Percentiles rank a stretch among this genome's conserved stretches.
Evolutionary conservation across 2,113 vertebrate species (phyloP).

Genomic region (Heterochromis multidens): DNA sequence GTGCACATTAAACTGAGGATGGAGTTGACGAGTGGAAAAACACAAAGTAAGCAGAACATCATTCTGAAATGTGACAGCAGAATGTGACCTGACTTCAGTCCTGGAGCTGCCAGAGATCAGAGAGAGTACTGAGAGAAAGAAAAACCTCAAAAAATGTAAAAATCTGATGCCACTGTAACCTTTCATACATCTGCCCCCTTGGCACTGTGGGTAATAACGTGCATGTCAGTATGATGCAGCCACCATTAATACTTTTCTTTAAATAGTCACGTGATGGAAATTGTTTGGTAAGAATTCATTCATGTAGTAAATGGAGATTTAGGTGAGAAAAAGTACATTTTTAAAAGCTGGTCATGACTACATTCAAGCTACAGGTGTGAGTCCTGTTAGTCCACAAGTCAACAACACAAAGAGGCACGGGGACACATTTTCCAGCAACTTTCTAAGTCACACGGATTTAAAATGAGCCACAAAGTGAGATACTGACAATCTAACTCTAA

Average conservation of each 20-base stretch:
- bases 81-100: background rate
- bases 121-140: background rate
- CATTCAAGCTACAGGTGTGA: background rate
- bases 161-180: slow-evolving; percentile 36
- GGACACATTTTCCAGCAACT: background rate
- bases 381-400: background rate
- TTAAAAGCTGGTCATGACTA: background rate
- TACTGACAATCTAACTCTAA: no score
- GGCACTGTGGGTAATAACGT: slow-evolving; percentile 62
- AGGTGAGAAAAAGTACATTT: background rate
- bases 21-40: background rate
- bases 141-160: background rate
- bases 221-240: slow-evolving; percentile 79
- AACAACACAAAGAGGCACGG: background rate
- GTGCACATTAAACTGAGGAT: background rate
- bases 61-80: background rate
- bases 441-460: no score
- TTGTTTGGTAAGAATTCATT: background rate
- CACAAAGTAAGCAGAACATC: background rate
- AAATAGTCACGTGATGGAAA: background rate
- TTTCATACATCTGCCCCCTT: slow-evolving; percentile 19
- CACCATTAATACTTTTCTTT: background rate
- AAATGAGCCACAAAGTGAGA: no score
- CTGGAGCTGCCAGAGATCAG: background rate
- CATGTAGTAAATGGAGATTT: background rate